Percentiles rank a stretch among this genome's conserved stretches.
phyloP scores from a whole-genome alignment of 2,888 invertebrate genomes.

The Apotomis betuletana region DNA sequence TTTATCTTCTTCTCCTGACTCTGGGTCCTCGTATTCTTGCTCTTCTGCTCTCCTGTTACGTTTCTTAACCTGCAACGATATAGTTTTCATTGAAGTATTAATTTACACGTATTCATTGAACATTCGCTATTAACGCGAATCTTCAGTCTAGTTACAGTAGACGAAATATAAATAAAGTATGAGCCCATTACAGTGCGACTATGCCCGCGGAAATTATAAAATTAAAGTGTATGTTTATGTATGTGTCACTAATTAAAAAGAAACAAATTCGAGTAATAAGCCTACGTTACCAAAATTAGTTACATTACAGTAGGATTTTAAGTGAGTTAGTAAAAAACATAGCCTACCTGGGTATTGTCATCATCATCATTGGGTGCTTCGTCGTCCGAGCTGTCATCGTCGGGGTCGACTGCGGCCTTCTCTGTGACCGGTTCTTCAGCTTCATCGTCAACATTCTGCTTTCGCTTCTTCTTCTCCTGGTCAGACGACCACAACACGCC shows the following conservation, averaged over 20 bases:
- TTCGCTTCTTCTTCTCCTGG: slow-evolving; percentile 64
- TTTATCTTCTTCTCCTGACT: slow-evolving; percentile 83
- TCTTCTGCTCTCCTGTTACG: slow-evolving; percentile 83
- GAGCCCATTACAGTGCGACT: no score
- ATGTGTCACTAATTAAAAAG: no score
- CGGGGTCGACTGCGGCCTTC: slow-evolving; percentile 57
- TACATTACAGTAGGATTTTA: no score
- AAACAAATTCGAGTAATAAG: no score
- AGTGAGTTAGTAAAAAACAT: no score
- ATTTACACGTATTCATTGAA: neutral
- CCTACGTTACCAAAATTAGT: no score
- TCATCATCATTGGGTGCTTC: slow-evolving; percentile 85
- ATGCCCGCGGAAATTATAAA: no score
- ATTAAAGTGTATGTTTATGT: no score
- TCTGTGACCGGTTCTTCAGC: slow-evolving; percentile 55
- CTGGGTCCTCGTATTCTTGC: slow-evolving; percentile 87
- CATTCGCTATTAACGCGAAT: no score
- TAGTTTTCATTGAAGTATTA: neutral
- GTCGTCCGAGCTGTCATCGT: slow-evolving; percentile 86
- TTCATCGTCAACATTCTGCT: slow-evolving; percentile 68
- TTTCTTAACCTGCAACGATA: slow-evolving; percentile 73
- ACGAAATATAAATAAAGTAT: no score
- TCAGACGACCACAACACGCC: slow-evolving; percentile 80
- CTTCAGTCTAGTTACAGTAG: no score
- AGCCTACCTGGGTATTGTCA: slow-evolving; percentile 55